These are phyloP conservation scores for Oreocharis arfaki DNA, from an alignment of 2,113 vertebrate genomes.

Conservation along the genomic window DNA sequence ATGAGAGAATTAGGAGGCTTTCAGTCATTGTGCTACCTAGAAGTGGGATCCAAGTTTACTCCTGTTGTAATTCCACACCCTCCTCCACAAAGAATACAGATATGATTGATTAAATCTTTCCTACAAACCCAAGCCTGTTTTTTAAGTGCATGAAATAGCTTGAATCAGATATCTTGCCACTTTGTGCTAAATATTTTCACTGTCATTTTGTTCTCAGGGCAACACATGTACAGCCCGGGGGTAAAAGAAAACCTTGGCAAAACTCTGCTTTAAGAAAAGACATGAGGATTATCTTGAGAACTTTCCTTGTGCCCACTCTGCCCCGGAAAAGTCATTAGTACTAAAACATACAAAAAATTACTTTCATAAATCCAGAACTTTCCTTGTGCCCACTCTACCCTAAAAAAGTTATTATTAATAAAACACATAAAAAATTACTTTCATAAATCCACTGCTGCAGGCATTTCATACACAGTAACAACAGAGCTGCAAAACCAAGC, in stretches of 20 bases:
- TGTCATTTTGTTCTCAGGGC: background rate
- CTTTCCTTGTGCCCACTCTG: background rate
- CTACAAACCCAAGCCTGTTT: background rate
- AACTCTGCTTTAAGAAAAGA: background rate
- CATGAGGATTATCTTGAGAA: background rate
- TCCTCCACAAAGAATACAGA: background rate
- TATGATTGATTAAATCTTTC: background rate
- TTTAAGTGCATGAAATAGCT: background rate
- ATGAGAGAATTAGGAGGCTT: background rate
- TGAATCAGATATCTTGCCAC: background rate
- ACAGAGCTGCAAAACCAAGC: background rate
- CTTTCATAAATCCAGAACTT: background rate
- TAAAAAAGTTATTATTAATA: background rate
- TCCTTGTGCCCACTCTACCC: background rate
- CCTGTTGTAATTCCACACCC: background rate
- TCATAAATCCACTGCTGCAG: background rate
- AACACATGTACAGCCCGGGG: background rate
- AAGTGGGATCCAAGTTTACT: background rate
- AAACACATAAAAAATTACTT: background rate
- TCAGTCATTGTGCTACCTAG: background rate
- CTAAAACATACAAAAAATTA: background rate
- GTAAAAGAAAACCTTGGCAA: background rate
- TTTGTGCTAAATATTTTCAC: background rate
- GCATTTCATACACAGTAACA: background rate
- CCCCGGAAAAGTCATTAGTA: background rate